Conservation (phyloP, 2,888 invertebrate genomes). For the Atethmia centrago region DNA sequence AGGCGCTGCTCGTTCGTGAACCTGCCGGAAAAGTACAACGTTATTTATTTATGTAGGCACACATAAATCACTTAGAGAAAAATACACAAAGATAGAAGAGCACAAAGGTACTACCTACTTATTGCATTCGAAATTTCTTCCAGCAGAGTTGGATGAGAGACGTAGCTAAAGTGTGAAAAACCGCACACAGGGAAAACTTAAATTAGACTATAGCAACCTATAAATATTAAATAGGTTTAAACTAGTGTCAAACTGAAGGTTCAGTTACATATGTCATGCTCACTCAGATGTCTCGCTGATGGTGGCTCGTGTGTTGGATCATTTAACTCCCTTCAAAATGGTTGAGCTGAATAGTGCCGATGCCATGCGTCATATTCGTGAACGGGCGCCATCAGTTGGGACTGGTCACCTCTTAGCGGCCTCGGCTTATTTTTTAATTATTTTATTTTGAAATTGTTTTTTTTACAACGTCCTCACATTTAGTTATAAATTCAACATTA, state of each 20-base stretch:
- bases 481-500: no score
- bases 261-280: no score
- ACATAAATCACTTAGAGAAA: background rate
- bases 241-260: background rate
- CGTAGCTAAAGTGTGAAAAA: background rate
- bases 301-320: no score
- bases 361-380: no score
- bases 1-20: conserved; percentile 98
- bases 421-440: no score
- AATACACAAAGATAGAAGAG: background rate
- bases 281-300: no score
- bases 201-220: background rate
- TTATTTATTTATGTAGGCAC: background rate
- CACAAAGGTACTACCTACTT: background rate
- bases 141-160: background rate
- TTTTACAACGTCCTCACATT: no score
- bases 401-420: no score
- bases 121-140: background rate
- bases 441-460: no score
- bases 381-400: no score
- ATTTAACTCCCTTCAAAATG: no score
- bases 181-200: background rate
- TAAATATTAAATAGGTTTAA: background rate
- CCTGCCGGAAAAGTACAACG: conserved; percentile 78
- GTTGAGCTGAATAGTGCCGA: no score